Evolutionary conservation across 2,888 invertebrate genomes (phyloP).

Genomic region (Lithophane socia): DNA sequence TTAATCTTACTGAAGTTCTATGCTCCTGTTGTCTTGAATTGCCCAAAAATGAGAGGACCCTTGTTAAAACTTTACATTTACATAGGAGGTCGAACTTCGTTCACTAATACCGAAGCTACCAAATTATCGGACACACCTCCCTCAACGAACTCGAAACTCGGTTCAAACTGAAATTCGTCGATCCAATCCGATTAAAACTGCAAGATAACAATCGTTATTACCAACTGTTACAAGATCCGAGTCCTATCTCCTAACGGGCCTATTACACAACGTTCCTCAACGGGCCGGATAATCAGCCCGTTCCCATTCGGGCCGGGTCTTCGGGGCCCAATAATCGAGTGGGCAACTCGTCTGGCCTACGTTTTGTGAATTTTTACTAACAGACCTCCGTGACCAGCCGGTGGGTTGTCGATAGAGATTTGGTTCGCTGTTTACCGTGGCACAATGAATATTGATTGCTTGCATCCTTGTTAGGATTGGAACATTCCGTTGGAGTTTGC

Average conservation of each 20-base stretch:
- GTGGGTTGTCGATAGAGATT: slow-evolving; percentile 52
- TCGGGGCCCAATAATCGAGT: slow-evolving; percentile 76
- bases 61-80: slow-evolving; percentile 3
- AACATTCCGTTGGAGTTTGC: slow-evolving; percentile 24
- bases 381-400: slow-evolving; percentile 62
- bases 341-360: slow-evolving; percentile 77
- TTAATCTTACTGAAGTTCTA: neutral
- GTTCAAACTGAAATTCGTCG: slow-evolving; percentile 21
- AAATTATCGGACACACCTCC: slow-evolving; percentile 17
- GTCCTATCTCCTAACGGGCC: slow-evolving; percentile 56
- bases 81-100: neutral
- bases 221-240: slow-evolving; percentile 53
- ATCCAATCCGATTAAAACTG: slow-evolving; percentile 55
- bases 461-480: slow-evolving; percentile 53
- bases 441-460: slow-evolving; percentile 60
- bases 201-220: slow-evolving; percentile 61
- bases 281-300: slow-evolving; percentile 70
- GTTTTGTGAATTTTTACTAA: slow-evolving; percentile 83
- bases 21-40: neutral
- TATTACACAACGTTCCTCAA: slow-evolving; percentile 60
- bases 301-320: slow-evolving; percentile 76
- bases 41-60: neutral
- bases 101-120: slow-evolving; percentile 9
- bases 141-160: slow-evolving; percentile 11
- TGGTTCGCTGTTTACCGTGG: slow-evolving; percentile 47